These are phyloP conservation scores for Rhagoletis pomonella DNA, from an alignment of 1,140 invertebrate species.

Conservation along the genomic window DNA sequence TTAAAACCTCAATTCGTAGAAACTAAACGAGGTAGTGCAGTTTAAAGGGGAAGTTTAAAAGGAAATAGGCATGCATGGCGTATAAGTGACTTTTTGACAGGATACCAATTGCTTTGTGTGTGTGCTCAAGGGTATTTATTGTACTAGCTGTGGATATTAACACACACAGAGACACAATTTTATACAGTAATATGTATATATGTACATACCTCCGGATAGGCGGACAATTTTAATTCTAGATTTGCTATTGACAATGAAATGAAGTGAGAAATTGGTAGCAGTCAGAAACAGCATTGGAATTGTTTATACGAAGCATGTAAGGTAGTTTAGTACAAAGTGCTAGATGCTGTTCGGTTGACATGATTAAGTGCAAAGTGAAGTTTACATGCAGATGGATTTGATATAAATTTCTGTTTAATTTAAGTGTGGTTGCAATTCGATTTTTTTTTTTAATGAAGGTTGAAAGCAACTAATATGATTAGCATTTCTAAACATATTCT, in stretches of 20 bases:
- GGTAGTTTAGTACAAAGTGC: too few species aligned
- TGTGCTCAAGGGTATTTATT: constrained; percentile 24
- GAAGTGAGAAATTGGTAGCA: constrained; percentile 15
- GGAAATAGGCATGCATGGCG: constrained; percentile 1
- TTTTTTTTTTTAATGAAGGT: too few species aligned
- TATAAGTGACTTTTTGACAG: constrained; percentile 49
- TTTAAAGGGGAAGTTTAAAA: too few species aligned
- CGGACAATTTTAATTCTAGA: constrained; percentile 20
- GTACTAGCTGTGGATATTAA: not conserved
- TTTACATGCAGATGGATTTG: too few species aligned
- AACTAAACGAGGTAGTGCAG: not conserved
- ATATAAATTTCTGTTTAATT: too few species aligned
- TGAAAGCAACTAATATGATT: too few species aligned
- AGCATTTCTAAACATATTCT: too few species aligned
- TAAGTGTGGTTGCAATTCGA: too few species aligned
- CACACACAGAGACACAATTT: not conserved
- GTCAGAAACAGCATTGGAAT: not conserved
- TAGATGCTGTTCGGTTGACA: too few species aligned
- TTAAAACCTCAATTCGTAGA: not conserved
- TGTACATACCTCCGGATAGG: not conserved
- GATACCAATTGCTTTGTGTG: constrained; percentile 4
- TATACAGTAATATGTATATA: not conserved
- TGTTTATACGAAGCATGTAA: too few species aligned
- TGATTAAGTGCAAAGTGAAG: too few species aligned
- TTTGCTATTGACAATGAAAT: constrained; percentile 44